Conservation (phyloP, 2,113 vertebrate genomes). For the Phalacrocorax carbo region DNA sequence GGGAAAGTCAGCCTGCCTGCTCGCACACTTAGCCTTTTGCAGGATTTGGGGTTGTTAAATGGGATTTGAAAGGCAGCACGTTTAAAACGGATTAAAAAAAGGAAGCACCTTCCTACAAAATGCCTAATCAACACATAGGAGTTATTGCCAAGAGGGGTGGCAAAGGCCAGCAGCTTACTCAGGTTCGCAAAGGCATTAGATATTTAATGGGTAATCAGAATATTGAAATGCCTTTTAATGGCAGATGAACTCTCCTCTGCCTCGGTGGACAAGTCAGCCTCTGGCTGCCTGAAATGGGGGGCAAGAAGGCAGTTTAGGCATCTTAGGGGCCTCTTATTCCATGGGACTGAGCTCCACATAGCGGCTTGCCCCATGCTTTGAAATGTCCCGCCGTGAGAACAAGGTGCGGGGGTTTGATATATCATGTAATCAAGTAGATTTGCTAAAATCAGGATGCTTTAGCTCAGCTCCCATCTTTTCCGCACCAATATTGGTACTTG, state of each 20-base stretch:
- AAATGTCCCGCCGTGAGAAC: background rate
- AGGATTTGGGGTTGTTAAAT: background rate
- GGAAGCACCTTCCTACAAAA: background rate
- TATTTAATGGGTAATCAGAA: background rate
- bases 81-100: background rate
- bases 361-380: background rate
- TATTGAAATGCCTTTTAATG: background rate
- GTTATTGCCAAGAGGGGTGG: background rate
- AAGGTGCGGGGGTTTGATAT: background rate
- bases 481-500: background rate
- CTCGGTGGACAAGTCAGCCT: background rate
- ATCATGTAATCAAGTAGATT: background rate
- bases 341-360: background rate
- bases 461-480: background rate
- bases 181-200: background rate
- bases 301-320: background rate
- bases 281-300: background rate
- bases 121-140: background rate
- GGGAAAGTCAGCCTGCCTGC: background rate
- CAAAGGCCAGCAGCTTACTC: background rate
- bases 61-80: background rate
- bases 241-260: background rate
- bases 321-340: background rate
- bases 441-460: background rate
- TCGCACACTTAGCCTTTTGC: fast-evolving